Percentiles rank a stretch among this genome's conserved stretches.
Conservation (phyloP, 2,888 invertebrate species). For the Cerastis leucographa region DNA sequence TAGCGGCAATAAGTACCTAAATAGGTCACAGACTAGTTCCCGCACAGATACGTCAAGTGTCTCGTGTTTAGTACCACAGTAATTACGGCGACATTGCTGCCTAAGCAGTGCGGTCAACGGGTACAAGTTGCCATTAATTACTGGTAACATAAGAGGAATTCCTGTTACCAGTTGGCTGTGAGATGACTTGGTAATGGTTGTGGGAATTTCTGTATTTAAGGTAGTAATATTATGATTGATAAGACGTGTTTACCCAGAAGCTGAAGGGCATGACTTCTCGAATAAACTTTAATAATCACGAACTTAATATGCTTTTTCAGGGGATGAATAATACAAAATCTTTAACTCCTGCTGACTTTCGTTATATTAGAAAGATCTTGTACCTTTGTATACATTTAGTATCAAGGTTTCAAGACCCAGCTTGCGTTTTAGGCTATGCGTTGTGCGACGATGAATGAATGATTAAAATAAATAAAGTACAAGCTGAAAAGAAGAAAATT, state of each 20-base stretch:
- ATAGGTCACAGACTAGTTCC: constrained; percentile 30
- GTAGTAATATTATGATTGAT: background rate
- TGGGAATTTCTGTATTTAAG: background rate
- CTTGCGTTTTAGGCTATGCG: background rate
- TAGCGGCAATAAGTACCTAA: constrained; percentile 17
- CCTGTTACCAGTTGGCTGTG: background rate
- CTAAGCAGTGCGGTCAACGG: constrained; percentile 22
- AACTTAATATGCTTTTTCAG: background rate
- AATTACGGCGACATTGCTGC: constrained; percentile 39
- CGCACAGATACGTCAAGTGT: constrained; percentile 48
- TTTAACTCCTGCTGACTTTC: background rate
- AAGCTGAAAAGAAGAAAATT: background rate
- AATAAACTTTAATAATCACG: background rate
- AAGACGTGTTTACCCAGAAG: background rate
- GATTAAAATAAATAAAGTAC: background rate
- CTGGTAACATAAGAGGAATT: constrained; percentile 27
- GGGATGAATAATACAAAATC: no score
- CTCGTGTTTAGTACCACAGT: constrained; percentile 9
- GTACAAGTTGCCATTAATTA: constrained; percentile 36
- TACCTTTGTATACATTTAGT: no score
- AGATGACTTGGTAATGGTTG: background rate
- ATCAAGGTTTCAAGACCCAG: background rate
- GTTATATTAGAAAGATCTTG: background rate
- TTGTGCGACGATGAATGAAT: background rate
- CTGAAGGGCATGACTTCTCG: background rate